Percentiles rank a stretch among this genome's conserved stretches.
Conservation (phyloP, 2,888 invertebrate species). For the Idaea straminata region DNA sequence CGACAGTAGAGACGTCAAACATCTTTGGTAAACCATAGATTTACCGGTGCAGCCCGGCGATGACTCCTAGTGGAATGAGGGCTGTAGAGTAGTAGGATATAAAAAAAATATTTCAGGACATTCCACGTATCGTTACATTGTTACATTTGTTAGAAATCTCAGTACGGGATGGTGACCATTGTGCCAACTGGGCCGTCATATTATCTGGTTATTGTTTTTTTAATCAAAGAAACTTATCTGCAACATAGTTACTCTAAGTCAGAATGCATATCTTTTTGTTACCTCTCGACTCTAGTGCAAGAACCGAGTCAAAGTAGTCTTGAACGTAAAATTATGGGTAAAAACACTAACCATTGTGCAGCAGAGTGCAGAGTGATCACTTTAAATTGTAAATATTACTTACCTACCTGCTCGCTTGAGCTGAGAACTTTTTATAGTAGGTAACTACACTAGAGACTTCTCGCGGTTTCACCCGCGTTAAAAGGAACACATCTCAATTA, state of each 20-base stretch:
- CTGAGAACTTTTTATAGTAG: not conserved
- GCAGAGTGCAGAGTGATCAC: not conserved
- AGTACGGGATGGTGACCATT: too few species aligned
- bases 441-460: not conserved
- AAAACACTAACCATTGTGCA: conserved; percentile 40
- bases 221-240: not conserved
- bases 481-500: too few species aligned
- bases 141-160: too few species aligned
- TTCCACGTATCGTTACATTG: too few species aligned
- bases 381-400: conserved; percentile 13
- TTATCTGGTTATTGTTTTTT: not conserved
- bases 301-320: conserved; percentile 50
- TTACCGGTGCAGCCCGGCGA: too few species aligned
- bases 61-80: too few species aligned
- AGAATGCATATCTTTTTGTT: conserved; percentile 35
- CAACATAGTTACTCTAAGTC: conserved; percentile 1
- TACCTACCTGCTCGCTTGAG: not conserved
- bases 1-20: too few species aligned
- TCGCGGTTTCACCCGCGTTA: not conserved
- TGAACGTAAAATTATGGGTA: conserved; percentile 49
- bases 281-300: conserved; percentile 38
- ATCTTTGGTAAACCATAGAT: too few species aligned
- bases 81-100: too few species aligned
- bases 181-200: too few species aligned
- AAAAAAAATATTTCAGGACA: too few species aligned